Conservation (phyloP, 2,888 invertebrate species). For the Alloscopus bannaensis region DNA sequence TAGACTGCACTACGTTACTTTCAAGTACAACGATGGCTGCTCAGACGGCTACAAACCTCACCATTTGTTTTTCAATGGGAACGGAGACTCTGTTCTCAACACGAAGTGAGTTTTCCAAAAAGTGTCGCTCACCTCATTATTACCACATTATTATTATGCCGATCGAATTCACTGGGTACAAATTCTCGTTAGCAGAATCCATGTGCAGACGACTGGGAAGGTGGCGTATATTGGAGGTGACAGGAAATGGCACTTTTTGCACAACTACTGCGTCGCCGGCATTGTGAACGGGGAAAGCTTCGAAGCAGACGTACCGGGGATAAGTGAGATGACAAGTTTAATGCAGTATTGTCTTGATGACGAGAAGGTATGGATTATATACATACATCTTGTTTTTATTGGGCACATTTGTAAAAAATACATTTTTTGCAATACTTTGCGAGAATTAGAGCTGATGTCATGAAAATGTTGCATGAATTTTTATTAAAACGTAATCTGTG, state of each 20-base stretch:
- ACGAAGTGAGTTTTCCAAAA: slow-evolving; percentile 33
- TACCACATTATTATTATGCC: background rate
- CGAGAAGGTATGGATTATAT: slow-evolving; percentile 1
- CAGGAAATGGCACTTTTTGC: slow-evolving; percentile 44
- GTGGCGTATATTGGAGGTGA: slow-evolving; percentile 35
- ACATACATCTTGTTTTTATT: no score
- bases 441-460: no score
- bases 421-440: no score
- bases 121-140: background rate
- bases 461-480: no score
- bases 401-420: background rate
- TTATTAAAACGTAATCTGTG: no score
- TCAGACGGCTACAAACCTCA: slow-evolving; percentile 29
- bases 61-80: slow-evolving; percentile 37
- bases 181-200: slow-evolving; percentile 24
- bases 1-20: slow-evolving; percentile 49
- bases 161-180: no score
- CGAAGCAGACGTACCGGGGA: background rate
- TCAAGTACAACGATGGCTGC: slow-evolving; percentile 46
- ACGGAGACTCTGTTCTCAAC: slow-evolving; percentile 34
- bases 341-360: slow-evolving; percentile 28
- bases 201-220: slow-evolving; percentile 46
- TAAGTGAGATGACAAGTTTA: slow-evolving; percentile 11
- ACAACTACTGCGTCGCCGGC: slow-evolving; percentile 56
- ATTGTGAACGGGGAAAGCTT: slow-evolving; percentile 35